These are phyloP conservation scores for Panurus biarmicus DNA, from an alignment of 2,113 vertebrate genomes.

Conservation along the genomic window DNA sequence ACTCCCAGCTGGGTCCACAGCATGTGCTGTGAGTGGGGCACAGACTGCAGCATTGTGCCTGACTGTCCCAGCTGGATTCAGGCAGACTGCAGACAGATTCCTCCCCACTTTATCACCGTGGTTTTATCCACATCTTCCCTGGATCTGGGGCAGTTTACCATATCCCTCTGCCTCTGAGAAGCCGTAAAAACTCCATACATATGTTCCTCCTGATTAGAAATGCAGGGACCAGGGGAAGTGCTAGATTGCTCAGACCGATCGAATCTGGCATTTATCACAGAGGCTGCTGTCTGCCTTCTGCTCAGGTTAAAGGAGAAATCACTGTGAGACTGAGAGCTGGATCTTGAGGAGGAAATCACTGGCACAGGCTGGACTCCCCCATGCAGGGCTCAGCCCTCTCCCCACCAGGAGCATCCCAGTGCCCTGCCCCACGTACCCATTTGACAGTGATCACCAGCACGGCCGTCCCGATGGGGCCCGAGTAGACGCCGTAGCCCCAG, in stretches of 20 bases:
- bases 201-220: not conserved
- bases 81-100: not conserved
- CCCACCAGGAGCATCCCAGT: accelerated
- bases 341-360: not conserved
- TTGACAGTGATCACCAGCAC: slow-evolving; percentile 87
- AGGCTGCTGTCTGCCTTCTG: not conserved
- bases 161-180: not conserved
- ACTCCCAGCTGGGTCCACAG: not conserved
- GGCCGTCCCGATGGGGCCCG: slow-evolving; percentile 88
- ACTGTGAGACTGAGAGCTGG: accelerated
- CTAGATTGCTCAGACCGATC: not conserved
- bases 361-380: accelerated
- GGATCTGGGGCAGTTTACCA: not conserved
- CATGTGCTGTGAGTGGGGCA: not conserved
- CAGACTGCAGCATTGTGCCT: not conserved
- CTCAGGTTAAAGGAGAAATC: not conserved
- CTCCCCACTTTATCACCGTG: not conserved
- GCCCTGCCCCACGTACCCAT: slow-evolving; percentile 76
- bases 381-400: not conserved
- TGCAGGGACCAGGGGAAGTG: not conserved
- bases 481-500: slow-evolving; percentile 92
- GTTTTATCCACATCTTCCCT: not conserved
- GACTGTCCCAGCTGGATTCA: not conserved
- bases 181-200: slow-evolving; percentile 23
- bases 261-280: not conserved